Base-by-base conservation (phyloP, 2,113 vertebrate species). In the Chionodraco myersi region DNA sequence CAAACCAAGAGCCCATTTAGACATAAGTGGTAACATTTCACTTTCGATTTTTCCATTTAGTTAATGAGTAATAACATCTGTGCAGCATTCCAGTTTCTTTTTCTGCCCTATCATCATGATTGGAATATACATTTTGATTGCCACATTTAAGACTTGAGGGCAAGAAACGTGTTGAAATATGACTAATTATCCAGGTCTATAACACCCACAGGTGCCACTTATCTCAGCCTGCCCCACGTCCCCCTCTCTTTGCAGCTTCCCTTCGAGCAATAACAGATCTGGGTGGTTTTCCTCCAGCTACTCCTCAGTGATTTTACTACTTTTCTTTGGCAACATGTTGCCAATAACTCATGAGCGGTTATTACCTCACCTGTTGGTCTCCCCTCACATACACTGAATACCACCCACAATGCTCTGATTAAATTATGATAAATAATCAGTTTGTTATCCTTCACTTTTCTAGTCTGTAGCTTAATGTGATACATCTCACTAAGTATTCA, bases 201-300 rank as follows among this genome's bases (percentile, higher is more conserved):
- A 80, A n/a, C 68, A 87, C 72, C 77, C 64, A 86, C 68, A 88
- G 79, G 81, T 90, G 80, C 80, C 65, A 90, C 81, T 91, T 89
- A 89, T 69, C 58, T 74, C 74, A 70, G 23, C 70, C 16, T 10
- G 26, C 18, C n/a, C 66, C 85, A 80, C 75, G 15, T 41, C 62
- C 79, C 49, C 67, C 41, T 63, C 30, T 2, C 47, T 48, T 44
- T 12, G 18, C 75, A 51, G 63, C 14, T 72, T 84, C 61, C 71
- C 77, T 82, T 48, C 44, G 0, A 84, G 73, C n/a, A 63, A 75
- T 47, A 62, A 82, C 66, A 57, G 23, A 78, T 57, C 51, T 63
- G 66, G 71, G 80, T 82, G 78, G 85, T 90, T 90, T 86, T 66
- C 77, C 61, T 80, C 51, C 57, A 70, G 75, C 70, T 65, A 68